A percentile compares a stretch with the other conserved stretches of the same genome.
These are phyloP conservation scores for Microctonus hyperodae DNA, from an alignment of 2,888 invertebrate species.

Conservation along the genomic window DNA sequence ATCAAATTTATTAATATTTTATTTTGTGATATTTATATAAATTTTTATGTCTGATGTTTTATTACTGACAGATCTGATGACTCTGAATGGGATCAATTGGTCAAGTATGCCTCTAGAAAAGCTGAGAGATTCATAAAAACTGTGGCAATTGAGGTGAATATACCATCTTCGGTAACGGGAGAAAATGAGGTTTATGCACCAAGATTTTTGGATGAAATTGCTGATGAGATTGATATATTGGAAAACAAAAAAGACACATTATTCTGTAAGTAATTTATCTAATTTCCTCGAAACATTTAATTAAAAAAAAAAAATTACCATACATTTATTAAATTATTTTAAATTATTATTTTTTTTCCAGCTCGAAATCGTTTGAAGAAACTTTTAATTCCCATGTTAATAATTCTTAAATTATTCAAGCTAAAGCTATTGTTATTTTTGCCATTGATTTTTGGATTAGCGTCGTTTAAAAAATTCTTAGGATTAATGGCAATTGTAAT, in stretches of 20 bases:
- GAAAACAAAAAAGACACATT: conserved; percentile 83
- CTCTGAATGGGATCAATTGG: conserved; percentile 81
- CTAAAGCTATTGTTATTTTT: conserved; percentile 81
- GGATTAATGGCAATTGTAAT: conserved; percentile 81
- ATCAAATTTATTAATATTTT: not conserved
- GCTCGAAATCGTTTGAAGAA: conserved; percentile 84
- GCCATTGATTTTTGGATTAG: conserved; percentile 82
- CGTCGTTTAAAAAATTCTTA: conserved; percentile 84
- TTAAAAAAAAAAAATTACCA: not conserved
- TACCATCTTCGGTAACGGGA: conserved; percentile 64
- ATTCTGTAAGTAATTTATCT: conserved; percentile 72
- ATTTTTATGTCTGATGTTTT: not conserved
- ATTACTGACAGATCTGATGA: conserved; percentile 68
- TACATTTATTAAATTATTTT: not conserved
- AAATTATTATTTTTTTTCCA: conserved; percentile 57
- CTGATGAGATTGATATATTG: conserved; percentile 81
- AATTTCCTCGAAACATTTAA: not conserved
- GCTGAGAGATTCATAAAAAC: conserved; percentile 81
- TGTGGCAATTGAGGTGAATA: conserved; percentile 76
- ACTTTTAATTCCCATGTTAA: conserved; percentile 80
- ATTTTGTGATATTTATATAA: conserved; percentile 11
- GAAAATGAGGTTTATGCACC: conserved; percentile 80
- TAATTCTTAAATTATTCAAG: conserved; percentile 85
- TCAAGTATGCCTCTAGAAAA: conserved; percentile 80
- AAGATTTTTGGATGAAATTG: conserved; percentile 83